phyloP scores from a whole-genome alignment of 53 echinoderm and acorn worm species.

The Arbacia lixula region DNA sequence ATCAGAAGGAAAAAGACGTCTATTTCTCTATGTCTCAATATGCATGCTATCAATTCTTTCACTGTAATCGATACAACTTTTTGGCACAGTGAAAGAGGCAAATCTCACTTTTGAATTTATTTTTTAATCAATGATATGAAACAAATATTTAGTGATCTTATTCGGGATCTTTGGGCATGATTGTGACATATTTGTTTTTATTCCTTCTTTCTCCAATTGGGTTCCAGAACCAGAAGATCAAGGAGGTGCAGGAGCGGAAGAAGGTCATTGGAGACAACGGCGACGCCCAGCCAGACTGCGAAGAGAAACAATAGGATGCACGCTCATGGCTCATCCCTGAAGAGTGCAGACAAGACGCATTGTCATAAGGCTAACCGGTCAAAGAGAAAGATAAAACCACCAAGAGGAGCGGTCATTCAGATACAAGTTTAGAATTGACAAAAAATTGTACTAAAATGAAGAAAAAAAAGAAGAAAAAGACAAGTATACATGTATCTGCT shows the following conservation, averaged over 20 bases:
- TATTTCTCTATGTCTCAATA: too few species aligned
- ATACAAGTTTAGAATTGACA: not conserved
- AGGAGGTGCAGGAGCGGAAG: constrained; percentile 74
- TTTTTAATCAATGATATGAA: too few species aligned
- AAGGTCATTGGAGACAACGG: constrained; percentile 67
- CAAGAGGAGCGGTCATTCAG: not conserved
- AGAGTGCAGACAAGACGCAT: not conserved
- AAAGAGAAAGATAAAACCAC: not conserved
- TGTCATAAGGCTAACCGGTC: not conserved
- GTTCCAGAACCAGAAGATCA: constrained; percentile 50
- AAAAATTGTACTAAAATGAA: constrained; percentile 4
- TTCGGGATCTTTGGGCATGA: not conserved
- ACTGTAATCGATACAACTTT: too few species aligned
- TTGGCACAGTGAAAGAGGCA: too few species aligned
- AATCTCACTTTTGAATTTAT: too few species aligned
- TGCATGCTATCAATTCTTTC: too few species aligned
- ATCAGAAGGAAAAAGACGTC: too few species aligned
- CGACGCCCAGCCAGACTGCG: constrained; percentile 20
- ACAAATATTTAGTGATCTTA: too few species aligned
- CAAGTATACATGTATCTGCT: constrained; percentile 10
- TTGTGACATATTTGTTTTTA: not conserved
- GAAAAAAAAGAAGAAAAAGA: constrained; percentile 1
- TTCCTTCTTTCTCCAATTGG: not conserved
- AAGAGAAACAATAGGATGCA: constrained; percentile 22
- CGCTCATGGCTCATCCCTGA: too few species aligned